Evolutionary conservation across 2,888 invertebrate genomes (phyloP), one percentile per base, ranked within the genome.

Genomic region (Phasia obesa): DNA sequence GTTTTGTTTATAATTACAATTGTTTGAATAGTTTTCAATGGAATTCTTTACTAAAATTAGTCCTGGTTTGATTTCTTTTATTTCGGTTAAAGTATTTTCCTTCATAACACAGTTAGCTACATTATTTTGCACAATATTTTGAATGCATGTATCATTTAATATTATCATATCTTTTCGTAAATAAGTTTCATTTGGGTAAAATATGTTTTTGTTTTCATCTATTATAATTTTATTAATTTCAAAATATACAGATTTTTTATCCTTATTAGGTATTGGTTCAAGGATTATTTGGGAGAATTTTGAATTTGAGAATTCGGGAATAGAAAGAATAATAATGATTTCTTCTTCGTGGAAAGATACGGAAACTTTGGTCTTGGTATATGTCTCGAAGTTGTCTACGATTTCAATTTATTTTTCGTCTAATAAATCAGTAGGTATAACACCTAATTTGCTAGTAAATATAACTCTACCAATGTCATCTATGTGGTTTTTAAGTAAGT

Each of bases 61-160:
- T 19, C 69, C 69, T 69, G 57, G 44, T 69, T 53, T 57, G 44
- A 70, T 47, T 47, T 70, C 59, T 59, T 70, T 70, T 21, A 70
- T 27, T 59, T 70, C 70, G 0, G 47, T 44, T 44, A 47, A 6
- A 17, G 13, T 70, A 13, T 70, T 47, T 49, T 70, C 19, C 4
- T 49, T 64, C 49, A 64, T 19, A 0, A 19, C 49, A 19, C 64
- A 64, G 31, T 15, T 57, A 31, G 57, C 31, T n/a, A 42, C n/a
- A 13, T 70, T 59, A 49, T 59, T 70, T 70, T 57, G 4, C 3
- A 57, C 59, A 59, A 70, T 70, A 17, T 23, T 49, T 21, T 70
- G 11, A 19, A 70, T 70, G 31, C 70, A 70, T 59, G 13, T 19
- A 35, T 47, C 47, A 25, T 70, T 57, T 31, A 49, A 25, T 17